Base-by-base conservation (phyloP, 1,140 invertebrate genomes). In the Manduca sexta region DNA sequence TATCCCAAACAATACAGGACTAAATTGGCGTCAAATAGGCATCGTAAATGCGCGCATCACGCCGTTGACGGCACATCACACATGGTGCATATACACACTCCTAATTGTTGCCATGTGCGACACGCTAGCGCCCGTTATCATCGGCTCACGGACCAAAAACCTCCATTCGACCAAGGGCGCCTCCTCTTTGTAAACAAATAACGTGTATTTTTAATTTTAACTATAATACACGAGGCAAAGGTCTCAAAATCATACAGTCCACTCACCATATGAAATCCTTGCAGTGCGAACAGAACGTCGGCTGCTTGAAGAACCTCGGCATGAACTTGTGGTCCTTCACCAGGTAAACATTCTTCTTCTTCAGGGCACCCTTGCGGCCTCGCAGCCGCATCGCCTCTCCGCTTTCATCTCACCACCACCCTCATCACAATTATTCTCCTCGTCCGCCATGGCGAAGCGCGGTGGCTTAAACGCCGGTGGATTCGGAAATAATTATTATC, bases 241-340 rank as follows among this genome's bases (percentile, higher is more conserved):
- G 45, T 59, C 54, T 51, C 37, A 53, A 50, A 21, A 7, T 4
- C 16, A 34, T 21, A 8, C 8, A 35, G 8, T 14, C 21, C 38
- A 91, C 96, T 95, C 87, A 99, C 98, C 98, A 99, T 86, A 99
- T 98, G 85, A 99, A 99, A 88, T 99, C 98, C 89, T 99, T 99
- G 91, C 98, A 99, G 86, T 99, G 98, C 58, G 96, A 98, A 86
- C 98, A 99, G 86, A 99, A 99, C 13, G 98, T 99, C 10, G 98
- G 98, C 87, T 99, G 98, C 88, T 99, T 99, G 91, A 99, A 99
- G 90, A 99, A 99, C 48, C 98, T 91, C 39, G 98, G 97, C 82
- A 99, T 98, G 81, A 99, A 99, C 88, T 96, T 98, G 89, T 99
- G 98, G 87, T 97, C 95, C 87, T 98, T 98, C 64, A 97, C 93